Evolutionary conservation across 1,140 invertebrate genomes (phyloP).

Genomic region (Pseudomyrmex flavicornis): DNA sequence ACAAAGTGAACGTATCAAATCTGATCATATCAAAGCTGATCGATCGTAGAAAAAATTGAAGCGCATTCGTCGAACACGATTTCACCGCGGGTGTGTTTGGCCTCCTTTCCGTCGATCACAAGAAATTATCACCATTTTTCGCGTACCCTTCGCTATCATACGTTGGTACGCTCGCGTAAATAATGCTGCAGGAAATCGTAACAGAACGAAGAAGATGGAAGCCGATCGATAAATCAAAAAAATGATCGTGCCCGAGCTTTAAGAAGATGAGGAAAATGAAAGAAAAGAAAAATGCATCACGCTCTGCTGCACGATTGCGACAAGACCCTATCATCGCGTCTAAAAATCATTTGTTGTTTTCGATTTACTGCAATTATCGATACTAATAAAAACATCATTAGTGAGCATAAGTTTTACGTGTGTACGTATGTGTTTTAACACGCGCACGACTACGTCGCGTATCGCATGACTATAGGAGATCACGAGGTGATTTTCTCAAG

Average conservation of each 20-base stretch:
- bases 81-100: conserved; percentile 1
- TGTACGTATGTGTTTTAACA: background rate
- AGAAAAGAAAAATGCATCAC: background rate
- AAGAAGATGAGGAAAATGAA: background rate
- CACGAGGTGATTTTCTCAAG: conserved; percentile 17
- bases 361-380: conserved; percentile 41
- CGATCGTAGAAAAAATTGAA: background rate
- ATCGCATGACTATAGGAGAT: conserved; percentile 49
- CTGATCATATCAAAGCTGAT: background rate
- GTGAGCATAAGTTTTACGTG: background rate
- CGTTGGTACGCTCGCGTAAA: conserved; percentile 24
- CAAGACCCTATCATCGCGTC: background rate
- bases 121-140: conserved; percentile 67
- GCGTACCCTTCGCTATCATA: conserved; percentile 5
- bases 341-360: background rate
- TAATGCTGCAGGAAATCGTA: conserved; percentile 27
- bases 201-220: background rate
- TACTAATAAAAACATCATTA: conserved; percentile 63
- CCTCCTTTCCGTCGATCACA: conserved; percentile 62
- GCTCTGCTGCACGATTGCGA: conserved; percentile 48
- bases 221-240: background rate
- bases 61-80: conserved; percentile 12
- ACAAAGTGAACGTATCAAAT: conserved; percentile 17
- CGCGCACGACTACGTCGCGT: background rate
- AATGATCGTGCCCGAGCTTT: conserved; percentile 12